phyloP scores from a whole-genome alignment of 1,140 invertebrate species.

The Carcinoscorpius rotundicauda region DNA sequence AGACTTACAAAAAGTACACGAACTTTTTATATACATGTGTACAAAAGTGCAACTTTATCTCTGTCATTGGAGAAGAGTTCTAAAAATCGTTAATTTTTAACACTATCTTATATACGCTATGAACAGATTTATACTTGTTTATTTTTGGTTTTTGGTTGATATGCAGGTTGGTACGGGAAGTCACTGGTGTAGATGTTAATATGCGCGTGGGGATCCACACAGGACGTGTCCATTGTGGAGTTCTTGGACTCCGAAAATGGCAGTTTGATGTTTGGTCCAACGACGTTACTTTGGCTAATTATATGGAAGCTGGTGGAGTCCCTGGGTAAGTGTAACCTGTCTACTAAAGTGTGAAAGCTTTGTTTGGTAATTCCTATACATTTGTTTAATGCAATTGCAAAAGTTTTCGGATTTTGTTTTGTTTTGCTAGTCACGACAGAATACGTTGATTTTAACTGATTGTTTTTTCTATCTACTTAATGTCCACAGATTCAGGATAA shows the following conservation, averaged over 20 bases:
- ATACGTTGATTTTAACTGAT: no score
- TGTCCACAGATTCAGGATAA: no score
- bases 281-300: constrained; percentile 86
- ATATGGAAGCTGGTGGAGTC: constrained; percentile 89
- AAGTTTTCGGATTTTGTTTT: no score
- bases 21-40: no score
- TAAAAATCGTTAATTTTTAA: background rate
- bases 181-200: constrained; percentile 81
- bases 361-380: background rate
- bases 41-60: no score
- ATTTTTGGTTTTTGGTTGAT: constrained; percentile 2
- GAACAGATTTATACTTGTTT: background rate
- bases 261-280: constrained; percentile 94
- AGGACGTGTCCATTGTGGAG: constrained; percentile 82
- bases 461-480: no score
- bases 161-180: constrained; percentile 64
- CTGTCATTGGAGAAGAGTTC: background rate
- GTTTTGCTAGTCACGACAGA: no score
- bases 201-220: constrained; percentile 94
- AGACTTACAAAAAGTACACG: no score
- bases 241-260: constrained; percentile 80
- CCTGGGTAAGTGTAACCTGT: constrained; percentile 53
- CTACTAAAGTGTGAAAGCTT: background rate
- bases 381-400: no score
- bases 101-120: background rate